These are phyloP conservation scores for Steromphala cineraria DNA, from an alignment of 2,888 invertebrate species.

Conservation along the genomic window DNA sequence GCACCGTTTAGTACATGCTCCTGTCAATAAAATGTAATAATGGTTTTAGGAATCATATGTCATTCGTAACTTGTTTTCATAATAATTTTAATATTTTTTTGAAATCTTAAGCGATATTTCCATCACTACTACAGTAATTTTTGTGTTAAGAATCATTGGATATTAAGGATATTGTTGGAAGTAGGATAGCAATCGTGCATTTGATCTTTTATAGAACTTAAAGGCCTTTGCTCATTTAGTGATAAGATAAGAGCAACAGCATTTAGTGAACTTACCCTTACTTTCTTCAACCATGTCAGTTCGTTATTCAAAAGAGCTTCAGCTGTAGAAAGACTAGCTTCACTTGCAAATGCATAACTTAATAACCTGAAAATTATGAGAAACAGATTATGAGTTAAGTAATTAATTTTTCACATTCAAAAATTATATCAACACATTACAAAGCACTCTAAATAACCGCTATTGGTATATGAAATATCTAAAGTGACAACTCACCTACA, in stretches of 20 bases:
- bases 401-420: slow-evolving; percentile 1
- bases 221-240: no score
- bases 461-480: neutral
- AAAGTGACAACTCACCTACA: slow-evolving; percentile 58
- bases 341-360: slow-evolving; percentile 81
- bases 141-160: no score
- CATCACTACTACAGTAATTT: no score
- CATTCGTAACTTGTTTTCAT: no score
- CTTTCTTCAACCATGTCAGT: slow-evolving; percentile 86
- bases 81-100: no score
- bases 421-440: neutral
- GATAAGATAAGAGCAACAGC: neutral
- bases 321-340: slow-evolving; percentile 83
- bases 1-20: slow-evolving; percentile 68
- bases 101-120: no score
- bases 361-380: slow-evolving; percentile 77
- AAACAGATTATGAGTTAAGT: neutral
- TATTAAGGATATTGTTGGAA: no score
- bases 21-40: slow-evolving; percentile 42
- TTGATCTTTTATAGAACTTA: no score
- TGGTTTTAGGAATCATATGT: neutral
- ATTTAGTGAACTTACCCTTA: slow-evolving; percentile 76
- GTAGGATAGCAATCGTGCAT: no score
- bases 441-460: neutral
- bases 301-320: slow-evolving; percentile 84